Evolutionary conservation across 2,797 vertebrate genomes (phyloP).

Genomic region (Sciaenops ocellatus): DNA sequence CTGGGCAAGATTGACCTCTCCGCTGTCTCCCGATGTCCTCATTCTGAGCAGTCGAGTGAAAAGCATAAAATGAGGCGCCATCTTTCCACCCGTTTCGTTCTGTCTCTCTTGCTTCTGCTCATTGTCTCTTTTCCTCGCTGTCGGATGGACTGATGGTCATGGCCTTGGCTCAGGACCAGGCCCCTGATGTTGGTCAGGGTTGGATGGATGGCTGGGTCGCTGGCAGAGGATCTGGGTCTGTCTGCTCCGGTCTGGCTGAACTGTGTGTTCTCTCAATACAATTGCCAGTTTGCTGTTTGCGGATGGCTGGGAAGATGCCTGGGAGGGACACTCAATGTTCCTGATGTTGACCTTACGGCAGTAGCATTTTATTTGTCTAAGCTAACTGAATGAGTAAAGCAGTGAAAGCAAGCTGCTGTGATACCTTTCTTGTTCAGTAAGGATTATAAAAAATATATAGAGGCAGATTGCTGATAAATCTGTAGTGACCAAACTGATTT

Average conservation of each 20-base stretch:
- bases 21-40: not conserved
- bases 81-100: not conserved
- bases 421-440: not conserved
- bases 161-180: constrained; percentile 50
- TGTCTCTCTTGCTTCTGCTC: constrained; percentile 7
- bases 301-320: not conserved
- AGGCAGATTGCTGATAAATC: not conserved
- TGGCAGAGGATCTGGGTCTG: constrained; percentile 57
- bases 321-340: not conserved
- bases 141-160: constrained; percentile 38
- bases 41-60: not conserved
- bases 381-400: constrained; percentile 5
- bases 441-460: not conserved
- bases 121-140: constrained; percentile 27
- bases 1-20: constrained; percentile 9
- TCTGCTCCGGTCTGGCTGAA: constrained; percentile 43
- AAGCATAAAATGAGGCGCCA: constrained; percentile 24
- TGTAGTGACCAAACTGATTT: not conserved
- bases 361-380: not conserved
- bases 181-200: constrained; percentile 59
- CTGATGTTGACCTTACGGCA: not conserved
- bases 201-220: constrained; percentile 55
- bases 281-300: constrained; percentile 24
- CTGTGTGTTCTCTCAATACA: constrained; percentile 16
- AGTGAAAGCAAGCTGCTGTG: not conserved